Evolutionary conservation across 2,888 invertebrate genomes (phyloP).

Genomic region (Pelosia muscerda): DNA sequence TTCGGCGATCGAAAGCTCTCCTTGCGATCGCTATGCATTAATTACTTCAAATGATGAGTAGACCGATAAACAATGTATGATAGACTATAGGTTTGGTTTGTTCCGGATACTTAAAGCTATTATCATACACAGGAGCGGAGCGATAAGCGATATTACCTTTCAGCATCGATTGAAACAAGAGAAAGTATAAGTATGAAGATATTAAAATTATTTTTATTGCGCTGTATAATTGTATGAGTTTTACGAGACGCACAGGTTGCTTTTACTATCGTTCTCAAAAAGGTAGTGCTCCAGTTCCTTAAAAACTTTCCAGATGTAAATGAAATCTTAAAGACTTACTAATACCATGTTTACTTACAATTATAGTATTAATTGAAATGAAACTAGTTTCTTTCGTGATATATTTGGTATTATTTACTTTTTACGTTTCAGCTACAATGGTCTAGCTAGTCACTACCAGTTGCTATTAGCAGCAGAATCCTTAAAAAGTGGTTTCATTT

Average conservation of each 20-base stretch:
- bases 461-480: too few relatives aligned
- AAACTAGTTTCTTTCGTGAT: too few relatives aligned
- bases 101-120: slow-evolving; percentile 19
- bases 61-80: slow-evolving; percentile 33
- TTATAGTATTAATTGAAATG: background rate
- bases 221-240: slow-evolving; percentile 28
- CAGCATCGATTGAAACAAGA: background rate
- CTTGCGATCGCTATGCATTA: slow-evolving; percentile 52
- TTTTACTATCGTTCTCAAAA: slow-evolving; percentile 23
- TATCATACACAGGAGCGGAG: background rate
- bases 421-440: too few relatives aligned
- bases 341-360: too few relatives aligned
- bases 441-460: too few relatives aligned
- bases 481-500: too few relatives aligned
- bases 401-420: too few relatives aligned
- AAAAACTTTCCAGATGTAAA: background rate
- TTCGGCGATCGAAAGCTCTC: slow-evolving; percentile 50
- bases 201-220: slow-evolving; percentile 29
- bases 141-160: slow-evolving; percentile 8
- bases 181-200: slow-evolving; percentile 26
- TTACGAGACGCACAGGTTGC: slow-evolving; percentile 26
- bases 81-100: slow-evolving; percentile 11
- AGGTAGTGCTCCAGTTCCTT: slow-evolving; percentile 5
- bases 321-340: background rate
- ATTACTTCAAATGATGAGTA: slow-evolving; percentile 51